These are phyloP conservation scores for Remorina albescens DNA, from an alignment of 2,797 vertebrate species.

Conservation along the genomic window DNA sequence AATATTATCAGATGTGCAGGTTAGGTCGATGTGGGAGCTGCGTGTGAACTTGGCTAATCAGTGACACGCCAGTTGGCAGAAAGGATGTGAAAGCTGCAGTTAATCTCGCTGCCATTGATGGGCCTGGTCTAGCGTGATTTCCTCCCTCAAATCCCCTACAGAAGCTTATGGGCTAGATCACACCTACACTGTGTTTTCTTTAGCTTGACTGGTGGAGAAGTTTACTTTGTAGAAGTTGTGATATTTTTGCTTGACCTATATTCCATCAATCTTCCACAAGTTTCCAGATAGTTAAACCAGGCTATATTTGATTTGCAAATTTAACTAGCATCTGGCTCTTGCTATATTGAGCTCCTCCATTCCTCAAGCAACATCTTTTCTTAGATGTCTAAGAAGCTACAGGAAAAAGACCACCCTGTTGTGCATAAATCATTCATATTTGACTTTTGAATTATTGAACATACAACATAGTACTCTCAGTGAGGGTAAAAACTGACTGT, in stretches of 20 bases:
- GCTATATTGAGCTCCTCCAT: constrained; percentile 27
- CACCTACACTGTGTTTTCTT: constrained; percentile 48
- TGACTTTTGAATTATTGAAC: constrained; percentile 76
- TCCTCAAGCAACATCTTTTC: constrained; percentile 45
- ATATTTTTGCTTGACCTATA: constrained; percentile 49
- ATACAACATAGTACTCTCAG: constrained; percentile 73
- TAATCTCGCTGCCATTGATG: constrained; percentile 51
- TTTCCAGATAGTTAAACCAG: constrained; percentile 48
- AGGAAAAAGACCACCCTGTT: constrained; percentile 53
- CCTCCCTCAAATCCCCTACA: constrained; percentile 44
- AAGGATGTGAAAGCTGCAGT: constrained; percentile 42
- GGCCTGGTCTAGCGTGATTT: constrained; percentile 30
- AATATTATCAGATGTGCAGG: constrained; percentile 42
- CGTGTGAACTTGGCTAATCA: constrained; percentile 46
- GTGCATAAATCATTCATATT: constrained; percentile 79
- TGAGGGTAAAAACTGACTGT: constrained; percentile 62
- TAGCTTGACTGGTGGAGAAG: constrained; percentile 29
- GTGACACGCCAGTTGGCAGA: constrained; percentile 49
- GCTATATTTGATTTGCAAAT: constrained; percentile 45
- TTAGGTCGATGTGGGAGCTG: constrained; percentile 23
- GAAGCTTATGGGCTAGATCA: constrained; percentile 52
- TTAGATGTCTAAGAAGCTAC: constrained; percentile 44
- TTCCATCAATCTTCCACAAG: constrained; percentile 38
- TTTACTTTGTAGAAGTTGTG: constrained; percentile 45
- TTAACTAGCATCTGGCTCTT: constrained; percentile 35